Evolutionary conservation across 2,113 vertebrate genomes (phyloP).

Genomic region (Macrotis lagotis): DNA sequence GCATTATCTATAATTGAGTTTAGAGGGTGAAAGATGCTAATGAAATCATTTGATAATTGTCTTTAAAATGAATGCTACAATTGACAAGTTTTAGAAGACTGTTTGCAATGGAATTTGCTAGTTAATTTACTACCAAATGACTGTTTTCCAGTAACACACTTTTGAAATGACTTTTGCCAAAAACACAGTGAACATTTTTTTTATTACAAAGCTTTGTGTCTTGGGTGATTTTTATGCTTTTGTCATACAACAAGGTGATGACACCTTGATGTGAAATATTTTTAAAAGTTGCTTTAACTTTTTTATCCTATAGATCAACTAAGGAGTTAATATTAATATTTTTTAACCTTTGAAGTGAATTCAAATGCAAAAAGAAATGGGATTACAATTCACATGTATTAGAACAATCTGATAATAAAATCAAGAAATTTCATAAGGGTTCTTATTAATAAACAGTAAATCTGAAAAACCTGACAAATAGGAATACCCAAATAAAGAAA

Average conservation of each 20-base stretch:
- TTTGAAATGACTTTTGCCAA: constrained; percentile 46
- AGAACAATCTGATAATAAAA: background rate
- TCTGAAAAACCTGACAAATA: background rate
- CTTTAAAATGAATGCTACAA: constrained; percentile 55
- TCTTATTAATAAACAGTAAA: background rate
- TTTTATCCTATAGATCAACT: constrained; percentile 21
- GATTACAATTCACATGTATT: background rate
- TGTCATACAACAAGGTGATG: constrained; percentile 29
- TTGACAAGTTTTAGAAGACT: constrained; percentile 56
- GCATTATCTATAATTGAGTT: background rate
- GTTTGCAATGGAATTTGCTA: constrained; percentile 61
- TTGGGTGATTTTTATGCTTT: constrained; percentile 44
- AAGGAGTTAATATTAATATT: background rate
- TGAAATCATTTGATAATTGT: constrained; percentile 11
- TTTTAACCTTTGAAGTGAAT: constrained; percentile 34
- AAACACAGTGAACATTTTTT: constrained; percentile 50
- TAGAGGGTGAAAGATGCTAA: constrained; percentile 26
- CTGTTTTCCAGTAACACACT: constrained; percentile 47
- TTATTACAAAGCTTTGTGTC: constrained; percentile 36
- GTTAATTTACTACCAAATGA: constrained; percentile 28
- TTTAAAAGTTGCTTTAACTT: constrained; percentile 36
- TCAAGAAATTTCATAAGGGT: background rate
- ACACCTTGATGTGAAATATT: constrained; percentile 42
- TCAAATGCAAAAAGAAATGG: background rate
- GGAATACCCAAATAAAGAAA: background rate